Evolutionary conservation across 2,113 vertebrate genomes (phyloP).

Genomic region (Indri indri): DNA sequence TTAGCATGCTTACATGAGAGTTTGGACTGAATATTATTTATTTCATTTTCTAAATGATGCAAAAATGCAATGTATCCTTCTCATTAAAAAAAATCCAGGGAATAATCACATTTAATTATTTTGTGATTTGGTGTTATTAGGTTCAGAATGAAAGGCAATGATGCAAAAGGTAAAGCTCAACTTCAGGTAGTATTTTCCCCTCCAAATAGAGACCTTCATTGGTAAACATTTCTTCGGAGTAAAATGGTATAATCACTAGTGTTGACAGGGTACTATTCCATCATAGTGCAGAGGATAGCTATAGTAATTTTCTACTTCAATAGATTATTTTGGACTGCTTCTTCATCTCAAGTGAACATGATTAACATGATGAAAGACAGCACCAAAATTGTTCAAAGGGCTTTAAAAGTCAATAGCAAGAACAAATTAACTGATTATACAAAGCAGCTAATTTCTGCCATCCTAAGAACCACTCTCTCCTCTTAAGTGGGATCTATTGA

Average conservation of each 20-base stretch:
- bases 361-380: constrained; percentile 55
- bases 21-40: background rate
- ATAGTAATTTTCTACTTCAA: background rate
- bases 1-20: background rate
- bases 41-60: background rate
- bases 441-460: background rate
- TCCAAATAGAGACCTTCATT: background rate
- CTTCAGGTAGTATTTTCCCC: background rate
- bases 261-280: background rate
- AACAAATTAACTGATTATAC: constrained; percentile 43
- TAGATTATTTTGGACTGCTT: background rate
- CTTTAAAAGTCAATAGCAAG: constrained; percentile 43
- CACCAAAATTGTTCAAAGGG: background rate
- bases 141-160: background rate
- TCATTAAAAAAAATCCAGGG: background rate
- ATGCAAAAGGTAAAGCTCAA: background rate
- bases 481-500: background rate
- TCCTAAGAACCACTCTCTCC: background rate
- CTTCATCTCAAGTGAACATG: background rate
- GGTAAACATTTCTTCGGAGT: background rate
- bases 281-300: background rate
- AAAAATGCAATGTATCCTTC: background rate
- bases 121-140: background rate
- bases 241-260: background rate
- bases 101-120: background rate